Percentiles rank a stretch among this genome's conserved stretches.
Evolutionary conservation across 2,888 invertebrate genomes (phyloP).

Genomic region (Lottia gigantea): DNA sequence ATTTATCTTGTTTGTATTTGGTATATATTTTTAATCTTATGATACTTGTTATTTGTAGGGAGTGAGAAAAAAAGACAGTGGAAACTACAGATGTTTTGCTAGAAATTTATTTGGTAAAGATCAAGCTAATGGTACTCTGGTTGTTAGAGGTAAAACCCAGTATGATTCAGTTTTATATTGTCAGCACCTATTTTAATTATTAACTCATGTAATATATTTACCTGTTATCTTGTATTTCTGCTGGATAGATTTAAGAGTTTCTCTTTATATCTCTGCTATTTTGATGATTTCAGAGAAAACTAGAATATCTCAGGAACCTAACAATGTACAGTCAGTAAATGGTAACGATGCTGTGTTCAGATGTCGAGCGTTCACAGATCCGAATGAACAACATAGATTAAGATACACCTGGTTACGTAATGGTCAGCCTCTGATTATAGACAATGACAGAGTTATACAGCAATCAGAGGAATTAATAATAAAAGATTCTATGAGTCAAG

Average conservation of each 20-base stretch:
- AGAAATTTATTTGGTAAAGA: conserved; percentile 90
- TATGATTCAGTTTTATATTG: too few species aligned
- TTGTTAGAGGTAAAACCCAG: conserved; percentile 83
- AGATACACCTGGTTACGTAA: conserved; percentile 63
- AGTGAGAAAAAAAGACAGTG: conserved; percentile 87
- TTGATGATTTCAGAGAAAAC: conserved; percentile 44
- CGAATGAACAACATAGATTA: conserved; percentile 68
- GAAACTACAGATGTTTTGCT: conserved; percentile 90
- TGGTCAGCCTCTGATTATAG: conserved; percentile 33
- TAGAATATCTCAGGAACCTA: conserved; percentile 41
- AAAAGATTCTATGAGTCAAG: conserved; percentile 67
- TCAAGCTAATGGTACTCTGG: conserved; percentile 82
- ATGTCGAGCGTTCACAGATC: conserved; percentile 58
- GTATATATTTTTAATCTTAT: background rate
- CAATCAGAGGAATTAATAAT: conserved; percentile 46
- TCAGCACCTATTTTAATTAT: too few species aligned
- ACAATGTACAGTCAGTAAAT: conserved; percentile 29
- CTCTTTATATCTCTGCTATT: conserved; percentile 11
- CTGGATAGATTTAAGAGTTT: too few species aligned
- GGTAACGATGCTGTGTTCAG: conserved; percentile 42
- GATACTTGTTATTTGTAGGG: conserved; percentile 59
- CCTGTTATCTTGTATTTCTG: too few species aligned
- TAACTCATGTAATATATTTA: too few species aligned
- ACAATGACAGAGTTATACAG: conserved; percentile 36
- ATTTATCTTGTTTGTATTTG: conserved; percentile 8